Base-by-base conservation (phyloP, 2,888 invertebrate genomes). In the Hirudinaria manillensis region DNA sequence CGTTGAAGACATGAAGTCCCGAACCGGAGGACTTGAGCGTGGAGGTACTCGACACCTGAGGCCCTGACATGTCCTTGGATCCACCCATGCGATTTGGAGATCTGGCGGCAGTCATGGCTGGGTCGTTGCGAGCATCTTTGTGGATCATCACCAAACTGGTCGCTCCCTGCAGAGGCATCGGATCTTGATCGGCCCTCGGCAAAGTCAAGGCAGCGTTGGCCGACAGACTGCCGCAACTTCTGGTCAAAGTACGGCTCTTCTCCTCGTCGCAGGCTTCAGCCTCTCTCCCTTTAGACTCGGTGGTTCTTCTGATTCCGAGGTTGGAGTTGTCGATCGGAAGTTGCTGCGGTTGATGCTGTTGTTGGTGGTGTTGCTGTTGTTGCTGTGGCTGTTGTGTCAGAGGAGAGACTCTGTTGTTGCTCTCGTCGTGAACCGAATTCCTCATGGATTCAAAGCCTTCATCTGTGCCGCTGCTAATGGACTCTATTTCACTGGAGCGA, bases 371-470 rank as follows among this genome's bases (percentile, higher is more conserved):
- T n/a, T n/a, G n/a, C n/a, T n/a, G n/a, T n/a, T n/a, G n/a, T n/a
- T n/a, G n/a, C 16, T 34, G n/a, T 3, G 3, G 45, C 16, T 45
- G 45, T 45, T 45, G 45, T 10, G 45, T 45, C 45, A 45, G 45
- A 45, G 73, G 73, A n/a, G 73, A 73, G 34, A 61, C 27, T 24
- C 73, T 51, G 65, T 38, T 65, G 38, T 1, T 73, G 13, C 55
- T 61, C 21, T 73, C 73, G 55, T 55, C 36, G 27, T 36, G 32
- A 0, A 73, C 73, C 51, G 73, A 73, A 36, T 65, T 73, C 65
- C 73, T 73, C 73, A 73, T 73, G n/a, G 73, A 73, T 38, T 73
- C 73, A 27, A 73, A 73, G 0, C 73, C 73, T 38, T 73, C 73
- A 24, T 73, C 73, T n/a, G 73, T 73, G 36, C 73, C 73, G 55